Evolutionary conservation across 2,113 vertebrate species (phyloP).

Genomic region (Pseudorhombus dupliciocellatus): DNA sequence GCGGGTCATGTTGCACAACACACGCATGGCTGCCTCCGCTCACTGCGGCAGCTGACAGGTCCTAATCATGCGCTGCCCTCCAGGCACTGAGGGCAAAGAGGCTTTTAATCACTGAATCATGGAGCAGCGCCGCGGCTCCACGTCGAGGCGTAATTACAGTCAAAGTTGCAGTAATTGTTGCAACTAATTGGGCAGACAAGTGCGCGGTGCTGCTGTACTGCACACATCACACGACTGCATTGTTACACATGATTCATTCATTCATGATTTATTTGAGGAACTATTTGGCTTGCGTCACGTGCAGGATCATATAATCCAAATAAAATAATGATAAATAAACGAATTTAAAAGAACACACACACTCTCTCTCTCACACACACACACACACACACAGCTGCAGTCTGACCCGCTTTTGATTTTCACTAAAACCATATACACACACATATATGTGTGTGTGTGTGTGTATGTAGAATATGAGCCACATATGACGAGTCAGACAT

Average conservation of each 20-base stretch:
- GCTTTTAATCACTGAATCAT: slow-evolving; percentile 93
- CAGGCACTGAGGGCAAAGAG: slow-evolving; percentile 89
- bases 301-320: no score
- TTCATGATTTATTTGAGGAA: no score
- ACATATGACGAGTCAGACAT: slow-evolving; percentile 72
- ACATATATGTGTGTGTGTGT: slow-evolving; percentile 27
- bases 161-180: slow-evolving; percentile 97
- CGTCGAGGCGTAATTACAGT: slow-evolving; percentile 98
- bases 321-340: no score
- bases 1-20: slow-evolving; percentile 93
- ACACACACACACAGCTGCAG: slow-evolving; percentile 68
- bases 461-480: slow-evolving; percentile 73
- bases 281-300: no score
- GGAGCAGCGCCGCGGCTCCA: slow-evolving; percentile 81
- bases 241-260: no score
- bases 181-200: slow-evolving; percentile 85
- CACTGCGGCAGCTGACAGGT: slow-evolving; percentile 93
- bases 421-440: slow-evolving; percentile 59
- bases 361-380: no score
- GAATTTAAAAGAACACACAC: no score
- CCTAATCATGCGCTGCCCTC: slow-evolving; percentile 94
- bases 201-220: background rate
- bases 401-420: slow-evolving; percentile 81
- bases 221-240: no score
- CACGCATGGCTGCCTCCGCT: slow-evolving; percentile 90